A percentile compares a stretch with the other conserved stretches of the same genome.
These are phyloP conservation scores for Tragulus kanchil DNA, from an alignment of 2,113 vertebrate species.

Conservation along the genomic window DNA sequence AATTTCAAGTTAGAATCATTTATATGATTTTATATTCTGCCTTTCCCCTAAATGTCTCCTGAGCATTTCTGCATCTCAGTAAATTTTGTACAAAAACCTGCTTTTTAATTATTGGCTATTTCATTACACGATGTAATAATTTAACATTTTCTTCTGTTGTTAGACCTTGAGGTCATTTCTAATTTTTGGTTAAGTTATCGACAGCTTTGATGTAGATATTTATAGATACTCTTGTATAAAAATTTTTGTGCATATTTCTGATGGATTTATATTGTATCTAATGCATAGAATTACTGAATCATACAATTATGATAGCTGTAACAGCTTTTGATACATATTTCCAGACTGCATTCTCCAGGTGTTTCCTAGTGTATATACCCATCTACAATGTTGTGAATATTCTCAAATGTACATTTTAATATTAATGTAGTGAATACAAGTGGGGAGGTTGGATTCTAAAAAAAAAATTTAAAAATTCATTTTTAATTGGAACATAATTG, in stretches of 20 bases:
- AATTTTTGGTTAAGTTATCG: background rate
- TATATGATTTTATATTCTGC: background rate
- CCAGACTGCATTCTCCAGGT: background rate
- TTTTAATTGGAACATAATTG: background rate
- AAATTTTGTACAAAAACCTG: background rate
- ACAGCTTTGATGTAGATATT: background rate
- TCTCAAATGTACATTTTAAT: background rate
- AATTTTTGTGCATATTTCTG: background rate
- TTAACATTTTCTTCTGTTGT: background rate
- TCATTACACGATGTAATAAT: background rate
- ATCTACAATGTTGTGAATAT: background rate
- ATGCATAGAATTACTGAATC: background rate
- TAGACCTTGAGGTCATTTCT: background rate
- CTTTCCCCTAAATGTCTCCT: background rate
- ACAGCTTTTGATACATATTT: background rate
- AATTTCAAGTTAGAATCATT: slow-evolving; percentile 1
- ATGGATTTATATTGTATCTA: background rate
- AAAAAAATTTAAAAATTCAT: background rate
- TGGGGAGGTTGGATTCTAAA: background rate
- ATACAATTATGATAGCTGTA: background rate
- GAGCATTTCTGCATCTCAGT: background rate
- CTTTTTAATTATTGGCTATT: background rate
- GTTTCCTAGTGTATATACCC: background rate
- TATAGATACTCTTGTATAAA: background rate
- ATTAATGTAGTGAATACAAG: background rate